A percentile compares a stretch with the other conserved stretches of the same genome.
Conservation (phyloP, 2,888 invertebrate species). For the Drosophila greeni region DNA sequence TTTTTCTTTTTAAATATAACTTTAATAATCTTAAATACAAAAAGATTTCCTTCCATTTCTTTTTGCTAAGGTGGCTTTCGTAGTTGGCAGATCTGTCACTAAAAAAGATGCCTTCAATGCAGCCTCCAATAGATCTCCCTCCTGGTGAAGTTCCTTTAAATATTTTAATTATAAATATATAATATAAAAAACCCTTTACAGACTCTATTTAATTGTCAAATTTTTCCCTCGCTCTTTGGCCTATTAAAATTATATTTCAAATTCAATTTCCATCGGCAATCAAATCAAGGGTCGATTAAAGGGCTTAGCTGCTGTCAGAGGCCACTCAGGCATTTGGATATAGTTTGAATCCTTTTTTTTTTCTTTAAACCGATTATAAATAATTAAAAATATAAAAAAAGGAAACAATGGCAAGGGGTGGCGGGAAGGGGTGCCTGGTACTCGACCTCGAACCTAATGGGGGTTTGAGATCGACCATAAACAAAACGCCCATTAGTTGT, state of each 20-base stretch:
- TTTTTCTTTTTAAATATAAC: too few species aligned
- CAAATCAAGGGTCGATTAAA: constrained; percentile 23
- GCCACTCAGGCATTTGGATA: constrained; percentile 50
- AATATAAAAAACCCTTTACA: too few species aligned
- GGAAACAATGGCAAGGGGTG: constrained; percentile 5
- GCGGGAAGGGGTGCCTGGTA: constrained; percentile 38
- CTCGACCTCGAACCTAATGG: constrained; percentile 60
- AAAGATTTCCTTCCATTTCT: too few species aligned
- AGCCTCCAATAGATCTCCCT: too few species aligned
- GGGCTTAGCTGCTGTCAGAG: constrained; percentile 48
- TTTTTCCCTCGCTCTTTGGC: not conserved
- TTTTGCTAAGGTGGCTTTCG: too few species aligned
- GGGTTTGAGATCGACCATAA: constrained; percentile 66
- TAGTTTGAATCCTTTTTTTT: constrained; percentile 18
- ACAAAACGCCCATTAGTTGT: constrained; percentile 71
- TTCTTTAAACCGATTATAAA: constrained; percentile 65
- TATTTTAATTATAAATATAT: too few species aligned
- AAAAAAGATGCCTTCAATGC: too few species aligned
- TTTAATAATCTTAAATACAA: too few species aligned
- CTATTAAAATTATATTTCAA: constrained; percentile 20
- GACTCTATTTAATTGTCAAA: too few species aligned
- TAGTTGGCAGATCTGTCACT: too few species aligned
- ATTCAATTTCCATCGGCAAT: constrained; percentile 17
- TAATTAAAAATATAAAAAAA: constrained; percentile 58
- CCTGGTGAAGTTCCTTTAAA: too few species aligned